Base-by-base conservation (phyloP, 2,888 invertebrate genomes). In the Agrotis ipsilon region DNA sequence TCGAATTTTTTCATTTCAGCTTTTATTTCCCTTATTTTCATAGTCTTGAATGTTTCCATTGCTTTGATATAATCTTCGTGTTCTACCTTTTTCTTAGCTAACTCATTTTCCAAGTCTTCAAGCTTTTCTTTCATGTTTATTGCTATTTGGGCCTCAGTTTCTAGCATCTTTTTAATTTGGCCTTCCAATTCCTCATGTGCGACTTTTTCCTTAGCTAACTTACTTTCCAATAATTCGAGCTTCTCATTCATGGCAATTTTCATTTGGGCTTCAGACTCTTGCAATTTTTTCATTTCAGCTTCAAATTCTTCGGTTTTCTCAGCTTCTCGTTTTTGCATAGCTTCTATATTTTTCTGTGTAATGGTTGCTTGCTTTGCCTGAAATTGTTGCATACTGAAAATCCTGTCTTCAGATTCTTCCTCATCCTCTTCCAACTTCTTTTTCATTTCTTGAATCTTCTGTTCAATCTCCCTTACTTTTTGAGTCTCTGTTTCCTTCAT, bases 371-470 rank as follows among this genome's bases (percentile, higher is more conserved):
- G 60, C 70, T 59, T n/a, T 13, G 48, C 69, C 32, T 55, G 24
- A n/a, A 60, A 27, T 59, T 59, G 72, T 60, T 77, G 59, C 77
- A 60, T 39, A 24, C 19, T 24, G 24, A 60, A 49, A 54, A 73
- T 70, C 60, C 78, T 49, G 18, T 73, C 70, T 19, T 73, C 49
- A 2, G 77, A 54, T 76, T 76, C 59, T 16, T 69, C 54, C 77
- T 73, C 73, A 9, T 49, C 48, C 13, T n/a, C 14, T 3, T 54
- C 45, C 14, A 76, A 19, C 21, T 69, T 68, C 1, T 68, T 54
- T 32, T 60, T 54, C 59, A 76, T 62, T 48, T 69, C 57, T 2
- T 32, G 11, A 58, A 77, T 51, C 18, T 61, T 70, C 5, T 51
- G 61, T 61, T 77, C 57, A 43, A 70, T 70, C 0, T 24, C 52